These are phyloP conservation scores for Electrophaes corylata DNA, from an alignment of 2,888 invertebrate genomes.

Conservation along the genomic window DNA sequence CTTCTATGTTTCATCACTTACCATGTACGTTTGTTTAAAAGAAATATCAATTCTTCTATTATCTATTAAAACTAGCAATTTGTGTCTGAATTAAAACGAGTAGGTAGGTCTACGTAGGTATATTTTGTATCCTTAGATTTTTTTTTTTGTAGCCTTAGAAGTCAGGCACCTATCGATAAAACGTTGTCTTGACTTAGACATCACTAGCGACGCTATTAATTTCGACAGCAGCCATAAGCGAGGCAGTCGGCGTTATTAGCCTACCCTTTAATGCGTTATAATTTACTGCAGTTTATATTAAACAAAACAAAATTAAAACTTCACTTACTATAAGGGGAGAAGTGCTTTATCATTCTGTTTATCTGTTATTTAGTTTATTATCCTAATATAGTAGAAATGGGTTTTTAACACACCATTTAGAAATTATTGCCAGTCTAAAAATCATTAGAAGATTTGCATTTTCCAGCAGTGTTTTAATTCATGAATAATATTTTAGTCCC, in stretches of 20 bases:
- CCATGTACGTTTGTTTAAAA: too few species aligned
- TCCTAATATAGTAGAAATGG: conserved; percentile 6
- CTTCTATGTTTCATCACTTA: too few species aligned
- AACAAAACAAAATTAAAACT: conserved; percentile 81
- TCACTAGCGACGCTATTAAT: conserved; percentile 72
- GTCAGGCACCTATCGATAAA: conserved; percentile 15
- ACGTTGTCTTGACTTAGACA: conserved; percentile 36
- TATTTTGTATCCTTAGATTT: too few species aligned
- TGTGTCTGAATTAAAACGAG: too few species aligned
- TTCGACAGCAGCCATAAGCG: conserved; percentile 76
- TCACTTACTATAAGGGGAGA: conserved; percentile 60
- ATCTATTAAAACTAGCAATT: too few species aligned
- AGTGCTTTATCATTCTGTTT: conserved; percentile 25
- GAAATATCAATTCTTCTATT: too few species aligned
- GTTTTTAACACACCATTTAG: neutral
- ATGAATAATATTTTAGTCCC: neutral
- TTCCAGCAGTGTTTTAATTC: neutral
- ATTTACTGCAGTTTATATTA: conserved; percentile 82
- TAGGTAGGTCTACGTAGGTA: too few species aligned
- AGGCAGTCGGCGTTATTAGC: conserved; percentile 79
- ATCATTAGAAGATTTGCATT: neutral
- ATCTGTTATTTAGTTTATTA: conserved; percentile 20
- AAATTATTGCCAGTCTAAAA: neutral
- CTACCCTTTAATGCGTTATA: conserved; percentile 80
- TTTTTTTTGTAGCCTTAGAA: too few species aligned